Evolutionary conservation across 1,140 invertebrate genomes (phyloP).

Genomic region (Mycetomoellerius zeteki): DNA sequence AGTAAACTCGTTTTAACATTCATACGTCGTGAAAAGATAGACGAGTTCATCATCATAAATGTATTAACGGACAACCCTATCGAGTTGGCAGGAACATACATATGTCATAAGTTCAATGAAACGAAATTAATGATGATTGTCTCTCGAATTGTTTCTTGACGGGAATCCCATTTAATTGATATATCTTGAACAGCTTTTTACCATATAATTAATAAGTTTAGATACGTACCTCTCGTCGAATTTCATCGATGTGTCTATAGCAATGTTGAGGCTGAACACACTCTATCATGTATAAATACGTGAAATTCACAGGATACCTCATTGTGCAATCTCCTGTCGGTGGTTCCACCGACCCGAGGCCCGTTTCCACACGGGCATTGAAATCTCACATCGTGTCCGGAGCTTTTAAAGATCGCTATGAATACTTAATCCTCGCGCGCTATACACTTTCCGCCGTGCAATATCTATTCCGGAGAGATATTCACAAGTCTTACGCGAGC

Average conservation of each 20-base stretch:
- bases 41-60: background rate
- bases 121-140: background rate
- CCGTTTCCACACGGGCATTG: background rate
- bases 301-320: background rate
- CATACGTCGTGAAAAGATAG: background rate
- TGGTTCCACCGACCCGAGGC: no score
- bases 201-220: background rate
- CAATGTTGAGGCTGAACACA: background rate
- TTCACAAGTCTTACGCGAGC: slow-evolving; percentile 13
- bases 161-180: background rate
- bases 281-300: background rate
- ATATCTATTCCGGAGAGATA: slow-evolving; percentile 18
- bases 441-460: background rate
- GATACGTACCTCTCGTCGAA: background rate
- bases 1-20: background rate
- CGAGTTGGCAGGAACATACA: background rate
- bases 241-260: background rate
- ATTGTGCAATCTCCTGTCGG: slow-evolving; percentile 5
- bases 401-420: slow-evolving; percentile 25
- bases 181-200: background rate
- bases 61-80: background rate
- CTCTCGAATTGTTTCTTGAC: background rate
- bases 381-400: background rate
- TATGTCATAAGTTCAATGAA: background rate
- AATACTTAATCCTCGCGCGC: slow-evolving; percentile 13